phyloP scores from a whole-genome alignment of 1,140 invertebrate species.

The Leptopilina clavipes region DNA sequence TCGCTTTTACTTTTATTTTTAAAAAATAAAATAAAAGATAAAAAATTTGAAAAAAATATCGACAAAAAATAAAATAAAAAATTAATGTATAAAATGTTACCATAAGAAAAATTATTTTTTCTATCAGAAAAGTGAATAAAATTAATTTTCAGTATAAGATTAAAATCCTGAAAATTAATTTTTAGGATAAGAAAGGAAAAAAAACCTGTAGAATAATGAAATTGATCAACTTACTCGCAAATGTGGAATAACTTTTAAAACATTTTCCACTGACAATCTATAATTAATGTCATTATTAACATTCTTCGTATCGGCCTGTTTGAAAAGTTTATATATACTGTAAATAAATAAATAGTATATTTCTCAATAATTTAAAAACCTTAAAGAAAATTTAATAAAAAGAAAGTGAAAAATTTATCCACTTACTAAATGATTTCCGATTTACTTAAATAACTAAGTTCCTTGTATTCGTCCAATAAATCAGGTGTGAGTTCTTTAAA shows the following conservation, averaged over 20 bases:
- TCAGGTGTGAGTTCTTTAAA: constrained; percentile 73
- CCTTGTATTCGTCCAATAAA: constrained; percentile 75
- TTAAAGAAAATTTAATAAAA: too few relatives aligned
- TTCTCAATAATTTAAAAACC: too few relatives aligned
- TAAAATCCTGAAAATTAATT: neutral
- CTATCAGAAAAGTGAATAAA: too few relatives aligned
- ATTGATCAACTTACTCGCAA: constrained; percentile 74
- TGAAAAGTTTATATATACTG: constrained; percentile 77
- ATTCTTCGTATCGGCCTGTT: constrained; percentile 70
- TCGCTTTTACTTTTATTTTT: too few relatives aligned
- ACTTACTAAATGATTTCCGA: constrained; percentile 77
- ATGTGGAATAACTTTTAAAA: constrained; percentile 75
- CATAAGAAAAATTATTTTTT: too few relatives aligned
- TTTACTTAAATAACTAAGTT: constrained; percentile 77
- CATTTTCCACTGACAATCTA: constrained; percentile 71
- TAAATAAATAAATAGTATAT: constrained; percentile 43
- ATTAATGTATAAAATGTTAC: too few relatives aligned
- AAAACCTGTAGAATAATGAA: too few relatives aligned
- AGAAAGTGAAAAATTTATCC: constrained; percentile 36
- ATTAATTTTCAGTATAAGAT: too few relatives aligned
- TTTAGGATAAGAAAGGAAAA: neutral
- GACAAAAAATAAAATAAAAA: too few relatives aligned
- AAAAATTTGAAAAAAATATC: too few relatives aligned
- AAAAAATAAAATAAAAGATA: too few relatives aligned
- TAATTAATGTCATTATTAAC: constrained; percentile 70